A percentile compares a stretch with the other conserved stretches of the same genome.
phyloP scores from a whole-genome alignment of 2,797 vertebrate genomes.

The Podargus strigoides region DNA sequence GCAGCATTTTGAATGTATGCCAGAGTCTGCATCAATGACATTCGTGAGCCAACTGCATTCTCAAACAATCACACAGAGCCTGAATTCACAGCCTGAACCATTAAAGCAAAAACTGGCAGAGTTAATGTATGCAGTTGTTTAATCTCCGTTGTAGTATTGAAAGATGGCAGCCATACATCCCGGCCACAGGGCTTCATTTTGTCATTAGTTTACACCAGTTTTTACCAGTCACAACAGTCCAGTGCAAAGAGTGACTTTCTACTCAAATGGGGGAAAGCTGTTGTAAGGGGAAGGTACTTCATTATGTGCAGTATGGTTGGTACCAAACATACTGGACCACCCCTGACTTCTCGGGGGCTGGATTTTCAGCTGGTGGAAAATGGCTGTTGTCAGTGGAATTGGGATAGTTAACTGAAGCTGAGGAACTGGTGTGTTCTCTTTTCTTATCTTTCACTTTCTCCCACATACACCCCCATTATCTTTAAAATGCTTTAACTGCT shows the following conservation, averaged over 20 bases:
- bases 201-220: background rate
- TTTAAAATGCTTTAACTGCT: background rate
- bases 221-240: background rate
- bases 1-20: background rate
- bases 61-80: background rate
- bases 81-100: background rate
- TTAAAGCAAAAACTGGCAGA: background rate
- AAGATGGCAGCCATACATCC: background rate
- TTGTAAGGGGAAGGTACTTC: background rate
- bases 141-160: background rate
- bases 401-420: background rate
- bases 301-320: background rate
- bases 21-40: background rate
- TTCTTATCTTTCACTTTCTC: slow-evolving; percentile 3
- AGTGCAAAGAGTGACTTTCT: background rate
- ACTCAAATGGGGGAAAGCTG: background rate
- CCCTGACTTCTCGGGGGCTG: background rate
- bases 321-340: background rate
- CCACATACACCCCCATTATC: background rate
- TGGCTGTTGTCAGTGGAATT: background rate
- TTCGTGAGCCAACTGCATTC: background rate
- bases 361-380: background rate
- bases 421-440: background rate
- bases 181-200: background rate
- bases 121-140: background rate